phyloP scores from a whole-genome alignment of 2,888 invertebrate species.

The Syrista parreyssii region DNA sequence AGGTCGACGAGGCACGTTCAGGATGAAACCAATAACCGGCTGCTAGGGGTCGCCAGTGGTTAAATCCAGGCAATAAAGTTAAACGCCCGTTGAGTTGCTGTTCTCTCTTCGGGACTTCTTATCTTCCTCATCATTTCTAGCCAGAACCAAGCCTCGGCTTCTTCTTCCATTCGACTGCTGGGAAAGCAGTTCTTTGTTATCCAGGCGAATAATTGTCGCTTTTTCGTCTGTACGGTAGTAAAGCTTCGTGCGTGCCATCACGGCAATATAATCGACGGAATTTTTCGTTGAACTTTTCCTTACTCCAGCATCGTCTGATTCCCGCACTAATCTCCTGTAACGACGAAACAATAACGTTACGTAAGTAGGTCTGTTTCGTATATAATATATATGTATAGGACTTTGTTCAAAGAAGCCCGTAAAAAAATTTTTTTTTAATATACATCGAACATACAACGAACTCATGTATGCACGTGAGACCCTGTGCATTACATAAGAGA shows the following conservation, averaged over 20 bases:
- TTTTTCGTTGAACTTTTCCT: neutral
- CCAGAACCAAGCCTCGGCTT: neutral
- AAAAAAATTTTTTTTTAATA: too few relatives aligned
- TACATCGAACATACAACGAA: too few relatives aligned
- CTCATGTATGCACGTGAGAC: neutral
- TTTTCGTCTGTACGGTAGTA: constrained; percentile 8
- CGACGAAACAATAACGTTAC: neutral
- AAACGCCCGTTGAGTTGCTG: constrained; percentile 8
- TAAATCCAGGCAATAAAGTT: constrained; percentile 10
- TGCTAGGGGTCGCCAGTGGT: constrained; percentile 7
- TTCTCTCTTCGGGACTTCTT: constrained; percentile 1
- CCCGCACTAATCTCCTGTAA: neutral
- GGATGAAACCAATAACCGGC: constrained; percentile 10
- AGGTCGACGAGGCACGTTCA: constrained; percentile 1
- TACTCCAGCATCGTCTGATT: neutral
- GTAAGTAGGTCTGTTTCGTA: neutral
- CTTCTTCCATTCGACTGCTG: constrained; percentile 2
- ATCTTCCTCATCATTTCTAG: neutral
- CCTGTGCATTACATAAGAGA: neutral
- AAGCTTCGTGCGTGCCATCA: neutral
- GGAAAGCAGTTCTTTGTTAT: constrained; percentile 10
- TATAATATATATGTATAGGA: neutral
- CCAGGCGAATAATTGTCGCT: constrained; percentile 7
- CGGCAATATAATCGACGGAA: neutral
- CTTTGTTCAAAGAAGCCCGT: neutral